phyloP scores from a whole-genome alignment of 2,888 invertebrate genomes.

The Aphodius granarius region DNA sequence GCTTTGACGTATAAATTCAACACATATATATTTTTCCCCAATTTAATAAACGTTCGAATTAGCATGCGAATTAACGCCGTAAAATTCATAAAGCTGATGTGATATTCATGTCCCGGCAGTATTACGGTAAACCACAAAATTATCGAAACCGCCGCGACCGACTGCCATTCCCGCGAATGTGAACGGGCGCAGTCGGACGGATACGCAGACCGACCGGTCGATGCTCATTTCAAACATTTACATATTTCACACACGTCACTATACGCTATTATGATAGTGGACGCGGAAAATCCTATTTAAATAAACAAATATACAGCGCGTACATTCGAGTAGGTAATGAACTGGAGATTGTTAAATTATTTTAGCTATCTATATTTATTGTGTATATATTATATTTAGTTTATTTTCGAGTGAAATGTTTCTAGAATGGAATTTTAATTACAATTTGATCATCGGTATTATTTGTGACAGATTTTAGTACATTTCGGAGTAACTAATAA shows the following conservation, averaged over 20 bases:
- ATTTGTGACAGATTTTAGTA: background rate
- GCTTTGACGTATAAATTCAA: background rate
- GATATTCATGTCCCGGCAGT: slow-evolving; percentile 13
- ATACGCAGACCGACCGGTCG: background rate
- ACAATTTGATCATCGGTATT: background rate
- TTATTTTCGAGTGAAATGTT: background rate
- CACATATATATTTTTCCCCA: background rate
- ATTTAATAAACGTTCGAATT: slow-evolving; percentile 10
- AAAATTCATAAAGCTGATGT: slow-evolving; percentile 14
- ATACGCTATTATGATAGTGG: background rate
- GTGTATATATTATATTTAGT: background rate
- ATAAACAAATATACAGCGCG: background rate
- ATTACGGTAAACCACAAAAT: slow-evolving; percentile 14
- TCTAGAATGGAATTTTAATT: background rate
- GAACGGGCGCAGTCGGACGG: background rate
- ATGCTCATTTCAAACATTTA: slow-evolving; percentile 5
- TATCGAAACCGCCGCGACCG: slow-evolving; percentile 13
- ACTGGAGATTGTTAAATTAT: background rate
- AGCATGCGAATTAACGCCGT: slow-evolving; percentile 6
- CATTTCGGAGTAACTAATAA: background rate
- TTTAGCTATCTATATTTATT: background rate
- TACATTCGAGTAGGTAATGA: background rate
- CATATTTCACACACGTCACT: background rate
- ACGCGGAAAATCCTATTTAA: background rate
- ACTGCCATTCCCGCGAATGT: background rate